These are phyloP conservation scores for Strix aluco DNA, from an alignment of 2,113 vertebrate species.

Conservation along the genomic window DNA sequence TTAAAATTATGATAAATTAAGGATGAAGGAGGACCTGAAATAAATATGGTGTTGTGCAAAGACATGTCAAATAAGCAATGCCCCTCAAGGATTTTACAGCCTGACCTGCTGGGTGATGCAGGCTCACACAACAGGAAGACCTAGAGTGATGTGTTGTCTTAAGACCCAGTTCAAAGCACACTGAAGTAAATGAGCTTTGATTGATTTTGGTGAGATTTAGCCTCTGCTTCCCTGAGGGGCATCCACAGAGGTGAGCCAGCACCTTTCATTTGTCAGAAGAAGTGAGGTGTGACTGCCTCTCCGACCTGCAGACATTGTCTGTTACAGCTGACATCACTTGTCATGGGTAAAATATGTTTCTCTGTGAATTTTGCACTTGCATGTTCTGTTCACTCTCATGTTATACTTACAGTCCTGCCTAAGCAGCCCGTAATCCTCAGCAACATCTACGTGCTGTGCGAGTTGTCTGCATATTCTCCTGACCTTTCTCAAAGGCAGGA, in stretches of 20 bases:
- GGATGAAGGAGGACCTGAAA: background rate
- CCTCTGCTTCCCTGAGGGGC: background rate
- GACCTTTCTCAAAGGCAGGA: conserved; percentile 49
- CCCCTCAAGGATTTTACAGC: background rate
- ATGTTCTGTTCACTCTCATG: background rate
- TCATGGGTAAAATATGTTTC: background rate
- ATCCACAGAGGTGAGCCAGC: background rate
- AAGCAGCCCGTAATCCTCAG: background rate
- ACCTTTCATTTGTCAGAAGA: background rate
- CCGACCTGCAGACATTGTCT: fast-evolving
- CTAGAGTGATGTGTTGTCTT: background rate
- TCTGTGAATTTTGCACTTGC: background rate
- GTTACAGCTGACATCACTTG: background rate
- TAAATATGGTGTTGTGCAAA: background rate
- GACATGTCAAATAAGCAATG: fast-evolving
- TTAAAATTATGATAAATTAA: background rate
- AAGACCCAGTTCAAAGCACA: background rate
- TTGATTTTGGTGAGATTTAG: background rate
- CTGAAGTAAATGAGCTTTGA: background rate
- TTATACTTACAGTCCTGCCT: background rate
- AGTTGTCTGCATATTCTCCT: conserved; percentile 1
- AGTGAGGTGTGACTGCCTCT: background rate
- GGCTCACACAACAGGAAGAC: background rate
- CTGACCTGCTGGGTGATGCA: background rate
- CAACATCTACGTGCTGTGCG: background rate